Evolutionary conservation across 2,888 invertebrate species (phyloP).

Genomic region (Apodemia duryi): DNA sequence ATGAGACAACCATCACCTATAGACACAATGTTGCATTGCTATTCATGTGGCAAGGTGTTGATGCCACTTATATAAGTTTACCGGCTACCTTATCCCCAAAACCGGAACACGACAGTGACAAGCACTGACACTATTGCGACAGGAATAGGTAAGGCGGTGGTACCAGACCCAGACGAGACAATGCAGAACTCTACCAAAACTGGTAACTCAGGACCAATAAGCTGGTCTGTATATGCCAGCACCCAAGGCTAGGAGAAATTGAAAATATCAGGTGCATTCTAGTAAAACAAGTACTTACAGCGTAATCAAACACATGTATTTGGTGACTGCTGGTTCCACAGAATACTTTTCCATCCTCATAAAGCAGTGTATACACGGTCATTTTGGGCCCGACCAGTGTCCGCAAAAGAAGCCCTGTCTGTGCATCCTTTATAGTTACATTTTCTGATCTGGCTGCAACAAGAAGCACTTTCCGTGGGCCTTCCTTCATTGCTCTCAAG

Average conservation of each 20-base stretch:
- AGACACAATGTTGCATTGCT: too few species aligned
- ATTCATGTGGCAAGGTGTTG: too few species aligned
- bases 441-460: constrained; percentile 84
- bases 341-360: constrained; percentile 84
- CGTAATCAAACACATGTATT: constrained; percentile 86
- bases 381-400: constrained; percentile 78
- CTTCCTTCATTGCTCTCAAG: constrained; percentile 85
- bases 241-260: not conserved
- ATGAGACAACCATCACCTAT: too few species aligned
- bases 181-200: too few species aligned
- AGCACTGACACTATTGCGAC: too few species aligned
- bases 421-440: constrained; percentile 85
- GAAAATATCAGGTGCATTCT: not conserved
- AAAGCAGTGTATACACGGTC: constrained; percentile 85
- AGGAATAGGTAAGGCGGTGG: too few species aligned
- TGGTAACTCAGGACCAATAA: too few species aligned
- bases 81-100: too few species aligned
- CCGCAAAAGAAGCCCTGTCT: constrained; percentile 83
- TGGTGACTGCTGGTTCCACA: constrained; percentile 87
- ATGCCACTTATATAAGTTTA: too few species aligned
- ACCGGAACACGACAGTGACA: too few species aligned
- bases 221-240: too few species aligned
- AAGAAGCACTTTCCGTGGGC: constrained; percentile 83
- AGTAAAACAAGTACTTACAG: constrained; percentile 73
- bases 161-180: too few species aligned